Percentiles rank a stretch among this genome's conserved stretches.
These are phyloP conservation scores for Acrobeloides nanus DNA, from an alignment of 2,888 invertebrate species.

Conservation along the genomic window DNA sequence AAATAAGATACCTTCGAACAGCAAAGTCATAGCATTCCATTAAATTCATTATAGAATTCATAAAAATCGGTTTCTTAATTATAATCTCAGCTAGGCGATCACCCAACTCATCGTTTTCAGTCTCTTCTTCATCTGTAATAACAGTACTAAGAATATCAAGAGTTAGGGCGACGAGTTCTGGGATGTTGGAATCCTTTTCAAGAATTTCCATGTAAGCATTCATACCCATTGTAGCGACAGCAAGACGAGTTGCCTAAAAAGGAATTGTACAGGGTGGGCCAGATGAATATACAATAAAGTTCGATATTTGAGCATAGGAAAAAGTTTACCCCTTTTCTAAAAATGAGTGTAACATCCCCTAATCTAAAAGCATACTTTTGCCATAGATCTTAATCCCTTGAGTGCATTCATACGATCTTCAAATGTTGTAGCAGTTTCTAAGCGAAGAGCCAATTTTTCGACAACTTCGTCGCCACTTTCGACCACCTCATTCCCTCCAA, in stretches of 20 bases:
- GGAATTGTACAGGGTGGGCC: too few relatives aligned
- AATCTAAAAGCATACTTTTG: conserved; percentile 57
- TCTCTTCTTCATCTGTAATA: conserved; percentile 63
- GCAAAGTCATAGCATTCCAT: conserved; percentile 42
- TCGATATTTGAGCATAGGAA: too few relatives aligned
- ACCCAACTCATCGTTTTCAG: conserved; percentile 55
- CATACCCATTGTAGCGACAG: conserved; percentile 89
- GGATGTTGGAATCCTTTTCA: conserved; percentile 77
- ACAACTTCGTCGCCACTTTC: conserved; percentile 58
- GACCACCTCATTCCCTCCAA: conserved; percentile 29
- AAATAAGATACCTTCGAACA: conserved; percentile 31
- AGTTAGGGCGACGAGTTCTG: conserved; percentile 82
- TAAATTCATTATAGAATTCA: conserved; percentile 34
- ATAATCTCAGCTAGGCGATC: conserved; percentile 59
- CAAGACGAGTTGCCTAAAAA: conserved; percentile 78
- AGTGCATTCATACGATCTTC: conserved; percentile 95
- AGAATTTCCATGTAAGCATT: conserved; percentile 68
- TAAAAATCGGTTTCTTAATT: conserved; percentile 39
- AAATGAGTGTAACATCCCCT: too few relatives aligned
- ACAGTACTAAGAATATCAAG: conserved; percentile 79
- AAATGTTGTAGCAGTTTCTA: conserved; percentile 80
- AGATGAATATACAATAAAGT: too few relatives aligned
- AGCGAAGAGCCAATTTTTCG: conserved; percentile 82
- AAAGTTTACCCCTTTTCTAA: too few relatives aligned
- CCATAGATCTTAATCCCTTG: conserved; percentile 75